Base-by-base conservation (phyloP, 2,888 invertebrate species). In the Mylabris sibirica region DNA sequence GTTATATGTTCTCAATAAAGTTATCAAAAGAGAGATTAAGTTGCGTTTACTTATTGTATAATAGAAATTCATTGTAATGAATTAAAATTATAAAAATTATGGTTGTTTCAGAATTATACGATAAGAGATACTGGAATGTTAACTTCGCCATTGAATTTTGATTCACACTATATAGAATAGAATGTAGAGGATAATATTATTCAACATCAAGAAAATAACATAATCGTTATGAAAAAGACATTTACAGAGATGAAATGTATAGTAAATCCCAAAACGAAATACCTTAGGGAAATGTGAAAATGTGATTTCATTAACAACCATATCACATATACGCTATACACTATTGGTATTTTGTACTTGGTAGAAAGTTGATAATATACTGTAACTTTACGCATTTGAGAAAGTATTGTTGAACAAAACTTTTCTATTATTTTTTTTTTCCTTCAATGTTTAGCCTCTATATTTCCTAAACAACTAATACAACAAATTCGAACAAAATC, bases 251-350 rank as follows among this genome's bases (percentile, higher is more conserved):
- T 68, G 35, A 65, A 68, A 65, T 65, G 70, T 65, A 65, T 63
- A 62, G 57, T 22, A 68, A 68, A 68, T 71, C 66, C 66, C 64
- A 44, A 65, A 70, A 70, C 67, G 64, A 65, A 70, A 67, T 67
- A 60, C 70, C 70, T 60, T 65, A 41, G 62, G 68, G 68, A 61
- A 68, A 68, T 68, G 71, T 68, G 71, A 68, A 65, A 71, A 66
- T 71, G 71, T 68, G 71, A 71, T 71, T 71, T 71, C 71, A 71
- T 71, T 68, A 71, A 65, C 67, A 68, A 61, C 65, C 68, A 64
- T 63, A 65, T 59, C 68, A 66, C 68, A 30, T 30, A 30, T 30
- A 30, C 30, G 8, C 30, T 30, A n/a, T n/a, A 64, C 68, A 66
- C 71, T 66, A 71, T 68, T 71, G 68, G 65, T 70, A 71, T 71